Evolutionary conservation across 2,113 vertebrate species (phyloP).

Genomic region (Tricholaema leucomelas): DNA sequence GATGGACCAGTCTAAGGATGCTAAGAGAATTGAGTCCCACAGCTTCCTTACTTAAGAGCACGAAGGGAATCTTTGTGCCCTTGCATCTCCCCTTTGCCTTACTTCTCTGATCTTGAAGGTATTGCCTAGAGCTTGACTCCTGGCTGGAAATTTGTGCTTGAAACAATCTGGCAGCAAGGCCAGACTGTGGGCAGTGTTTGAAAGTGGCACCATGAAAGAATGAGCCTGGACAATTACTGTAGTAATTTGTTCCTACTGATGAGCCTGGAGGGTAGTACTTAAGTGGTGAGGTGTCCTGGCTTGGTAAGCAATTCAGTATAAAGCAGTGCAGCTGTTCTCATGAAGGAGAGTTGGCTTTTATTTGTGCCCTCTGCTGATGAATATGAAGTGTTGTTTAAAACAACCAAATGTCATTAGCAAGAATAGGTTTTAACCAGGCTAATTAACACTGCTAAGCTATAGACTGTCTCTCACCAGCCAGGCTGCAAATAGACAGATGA

Average conservation of each 20-base stretch:
- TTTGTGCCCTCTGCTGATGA: background rate
- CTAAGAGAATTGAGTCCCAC: background rate
- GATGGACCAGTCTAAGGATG: background rate
- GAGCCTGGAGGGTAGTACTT: background rate
- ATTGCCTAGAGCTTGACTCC: background rate
- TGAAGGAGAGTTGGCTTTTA: background rate
- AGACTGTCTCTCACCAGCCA: background rate
- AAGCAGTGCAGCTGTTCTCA: background rate
- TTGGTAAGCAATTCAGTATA: background rate
- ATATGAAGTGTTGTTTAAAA: background rate
- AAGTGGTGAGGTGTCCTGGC: background rate
- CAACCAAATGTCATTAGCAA: background rate
- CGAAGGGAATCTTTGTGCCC: background rate
- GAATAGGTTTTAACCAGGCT: background rate
- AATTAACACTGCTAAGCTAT: background rate
- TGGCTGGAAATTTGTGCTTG: background rate
- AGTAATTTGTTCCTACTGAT: background rate
- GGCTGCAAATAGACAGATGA: background rate
- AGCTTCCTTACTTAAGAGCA: background rate
- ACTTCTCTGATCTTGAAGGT: background rate
- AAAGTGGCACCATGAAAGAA: background rate
- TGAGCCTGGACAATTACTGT: background rate
- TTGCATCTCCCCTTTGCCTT: background rate
- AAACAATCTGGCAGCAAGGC: background rate
- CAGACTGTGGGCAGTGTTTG: background rate